phyloP scores from a whole-genome alignment of 2,113 vertebrate species.

The Sciurus niger region DNA sequence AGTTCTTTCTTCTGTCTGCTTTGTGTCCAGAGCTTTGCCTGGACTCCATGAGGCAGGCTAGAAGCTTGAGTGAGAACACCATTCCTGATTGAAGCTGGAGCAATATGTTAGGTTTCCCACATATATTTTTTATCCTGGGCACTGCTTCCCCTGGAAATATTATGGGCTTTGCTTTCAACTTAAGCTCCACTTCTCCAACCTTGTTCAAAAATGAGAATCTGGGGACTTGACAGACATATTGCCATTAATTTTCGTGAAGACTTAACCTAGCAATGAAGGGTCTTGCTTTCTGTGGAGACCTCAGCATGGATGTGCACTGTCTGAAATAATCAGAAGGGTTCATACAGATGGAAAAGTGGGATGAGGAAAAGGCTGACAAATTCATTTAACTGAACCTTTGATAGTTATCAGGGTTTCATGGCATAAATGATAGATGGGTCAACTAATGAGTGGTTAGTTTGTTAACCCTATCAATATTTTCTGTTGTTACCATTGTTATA shows the following conservation, averaged over 20 bases:
- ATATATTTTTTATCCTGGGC: background rate
- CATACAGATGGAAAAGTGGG: background rate
- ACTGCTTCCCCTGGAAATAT: background rate
- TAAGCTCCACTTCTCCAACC: background rate
- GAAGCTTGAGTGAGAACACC: background rate
- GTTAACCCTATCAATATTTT: background rate
- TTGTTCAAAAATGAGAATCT: conserved; percentile 46
- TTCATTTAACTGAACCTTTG: background rate
- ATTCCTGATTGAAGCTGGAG: background rate
- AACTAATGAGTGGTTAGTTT: background rate
- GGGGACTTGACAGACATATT: background rate
- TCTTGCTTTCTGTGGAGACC: background rate
- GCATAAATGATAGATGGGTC: background rate
- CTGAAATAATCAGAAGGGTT: background rate
- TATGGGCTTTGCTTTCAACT: conserved; percentile 29
- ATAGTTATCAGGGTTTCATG: background rate
- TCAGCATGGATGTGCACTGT: background rate
- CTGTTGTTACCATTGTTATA: background rate
- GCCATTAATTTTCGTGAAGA: conserved; percentile 28
- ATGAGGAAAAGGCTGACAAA: background rate
- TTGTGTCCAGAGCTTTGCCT: background rate
- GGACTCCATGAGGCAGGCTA: background rate
- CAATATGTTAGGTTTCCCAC: background rate
- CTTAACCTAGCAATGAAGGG: background rate
- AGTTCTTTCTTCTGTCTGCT: background rate